Evolutionary conservation across 2,888 invertebrate genomes (phyloP).

Genomic region (Fragum sueziense): DNA sequence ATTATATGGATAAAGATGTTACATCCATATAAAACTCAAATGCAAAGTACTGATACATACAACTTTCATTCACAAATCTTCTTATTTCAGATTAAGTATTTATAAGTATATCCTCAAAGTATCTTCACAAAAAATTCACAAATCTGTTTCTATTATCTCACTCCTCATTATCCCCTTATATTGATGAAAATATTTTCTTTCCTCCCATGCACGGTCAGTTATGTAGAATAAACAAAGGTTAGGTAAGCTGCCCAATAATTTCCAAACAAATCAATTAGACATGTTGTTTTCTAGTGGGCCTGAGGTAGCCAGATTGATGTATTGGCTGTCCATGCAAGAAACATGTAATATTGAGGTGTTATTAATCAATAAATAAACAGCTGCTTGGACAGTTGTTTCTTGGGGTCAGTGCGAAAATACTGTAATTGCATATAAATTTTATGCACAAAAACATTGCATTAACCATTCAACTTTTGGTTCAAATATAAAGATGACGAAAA

Average conservation of each 20-base stretch:
- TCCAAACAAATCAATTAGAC: constrained; percentile 10
- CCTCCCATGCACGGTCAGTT: background rate
- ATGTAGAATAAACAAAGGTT: background rate
- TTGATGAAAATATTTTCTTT: background rate
- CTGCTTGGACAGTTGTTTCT: constrained; percentile 5
- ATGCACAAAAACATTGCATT: too few relatives aligned
- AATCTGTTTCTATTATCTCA: background rate
- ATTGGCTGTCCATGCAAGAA: background rate
- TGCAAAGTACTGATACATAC: too few relatives aligned
- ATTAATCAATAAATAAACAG: constrained; percentile 17
- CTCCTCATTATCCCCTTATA: background rate
- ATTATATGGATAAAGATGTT: too few relatives aligned
- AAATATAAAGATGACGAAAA: too few relatives aligned
- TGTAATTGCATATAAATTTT: too few relatives aligned
- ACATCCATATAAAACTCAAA: too few relatives aligned
- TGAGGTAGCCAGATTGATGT: constrained; percentile 1
- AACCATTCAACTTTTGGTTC: too few relatives aligned
- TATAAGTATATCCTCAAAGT: background rate
- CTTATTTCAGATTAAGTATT: background rate
- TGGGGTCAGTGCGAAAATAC: too few relatives aligned
- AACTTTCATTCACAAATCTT: background rate
- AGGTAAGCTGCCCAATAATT: background rate
- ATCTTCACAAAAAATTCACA: background rate
- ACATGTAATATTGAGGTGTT: background rate
- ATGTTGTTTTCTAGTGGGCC: constrained; percentile 3